Conservation (phyloP, 2,888 invertebrate species). For the Drosophila flavopinicola region DNA sequence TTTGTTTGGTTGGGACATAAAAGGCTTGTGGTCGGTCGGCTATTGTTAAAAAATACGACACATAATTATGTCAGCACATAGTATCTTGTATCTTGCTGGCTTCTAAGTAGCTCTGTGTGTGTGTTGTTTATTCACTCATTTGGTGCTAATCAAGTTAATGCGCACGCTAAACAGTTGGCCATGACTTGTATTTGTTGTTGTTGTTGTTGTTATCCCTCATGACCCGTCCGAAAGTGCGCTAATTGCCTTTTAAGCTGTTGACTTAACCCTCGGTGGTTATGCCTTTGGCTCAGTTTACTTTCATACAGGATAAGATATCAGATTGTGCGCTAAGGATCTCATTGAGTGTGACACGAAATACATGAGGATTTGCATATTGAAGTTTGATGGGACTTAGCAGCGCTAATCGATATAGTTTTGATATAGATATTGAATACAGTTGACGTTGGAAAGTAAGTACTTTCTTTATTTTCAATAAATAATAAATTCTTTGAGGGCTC, state of each 20-base stretch:
- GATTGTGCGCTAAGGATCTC: conserved; percentile 3
- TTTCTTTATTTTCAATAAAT: too few species aligned
- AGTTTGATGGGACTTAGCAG: background rate
- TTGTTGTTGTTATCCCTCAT: conserved; percentile 20
- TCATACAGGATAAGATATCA: background rate
- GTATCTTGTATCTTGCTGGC: background rate
- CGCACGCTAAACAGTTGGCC: conserved; percentile 67
- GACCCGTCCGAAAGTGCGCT: conserved; percentile 62
- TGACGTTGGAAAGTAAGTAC: too few species aligned
- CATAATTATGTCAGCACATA: conserved; percentile 58
- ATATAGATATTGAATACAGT: too few species aligned
- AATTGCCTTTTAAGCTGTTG: conserved; percentile 79
- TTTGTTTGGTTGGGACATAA: conserved; percentile 59
- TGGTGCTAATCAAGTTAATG: conserved; percentile 74
- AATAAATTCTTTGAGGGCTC: too few species aligned
- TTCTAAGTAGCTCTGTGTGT: conserved; percentile 3
- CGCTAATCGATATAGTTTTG: too few species aligned
- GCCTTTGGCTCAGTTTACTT: conserved; percentile 9
- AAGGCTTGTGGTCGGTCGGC: conserved; percentile 43
- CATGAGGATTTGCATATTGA: background rate
- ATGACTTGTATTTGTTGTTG: conserved; percentile 50
- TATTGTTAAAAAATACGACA: conserved; percentile 64
- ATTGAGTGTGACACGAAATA: background rate
- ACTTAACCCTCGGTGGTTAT: conserved; percentile 53
- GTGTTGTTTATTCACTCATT: conserved; percentile 47